phyloP scores from a whole-genome alignment of 35 echinoderm and acorn worm genomes.

The Strongylocentrotus purpuratus region DNA sequence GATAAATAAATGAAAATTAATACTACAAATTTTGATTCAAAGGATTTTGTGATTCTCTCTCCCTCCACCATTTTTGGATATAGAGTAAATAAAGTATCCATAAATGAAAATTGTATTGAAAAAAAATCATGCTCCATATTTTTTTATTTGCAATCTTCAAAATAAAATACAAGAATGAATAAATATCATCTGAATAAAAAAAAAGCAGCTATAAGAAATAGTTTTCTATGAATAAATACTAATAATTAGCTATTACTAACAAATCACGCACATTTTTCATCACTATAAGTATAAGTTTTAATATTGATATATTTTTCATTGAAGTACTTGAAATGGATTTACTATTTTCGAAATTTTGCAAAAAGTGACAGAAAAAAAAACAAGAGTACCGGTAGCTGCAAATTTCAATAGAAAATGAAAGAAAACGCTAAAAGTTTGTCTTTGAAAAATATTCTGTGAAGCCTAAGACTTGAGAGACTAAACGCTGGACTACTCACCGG shows the following conservation, averaged over 20 bases:
- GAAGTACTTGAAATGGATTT: too few relatives aligned
- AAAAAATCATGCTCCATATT: not conserved
- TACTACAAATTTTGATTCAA: not conserved
- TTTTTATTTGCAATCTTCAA: not conserved
- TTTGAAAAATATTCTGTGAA: not conserved
- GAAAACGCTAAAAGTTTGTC: not conserved
- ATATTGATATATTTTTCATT: too few relatives aligned
- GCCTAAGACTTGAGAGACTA: not conserved
- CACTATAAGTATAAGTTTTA: too few relatives aligned
- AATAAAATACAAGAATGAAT: not conserved
- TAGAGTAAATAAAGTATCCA: not conserved
- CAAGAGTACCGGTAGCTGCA: too few relatives aligned
- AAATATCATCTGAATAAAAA: not conserved
- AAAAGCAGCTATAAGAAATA: not conserved
- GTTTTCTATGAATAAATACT: not conserved
- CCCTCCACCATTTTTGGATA: not conserved
- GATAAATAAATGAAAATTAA: too few relatives aligned
- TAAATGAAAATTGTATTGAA: not conserved
- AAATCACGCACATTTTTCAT: too few relatives aligned
- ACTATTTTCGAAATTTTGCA: not conserved
- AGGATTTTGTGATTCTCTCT: not conserved
- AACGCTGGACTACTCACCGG: slow-evolving; percentile 18
- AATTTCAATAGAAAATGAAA: not conserved
- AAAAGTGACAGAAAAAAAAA: not conserved
- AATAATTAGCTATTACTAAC: not conserved